A percentile compares a stretch with the other conserved stretches of the same genome.
Conservation (phyloP, 2,113 vertebrate genomes). For the Corydoras maculifer region DNA sequence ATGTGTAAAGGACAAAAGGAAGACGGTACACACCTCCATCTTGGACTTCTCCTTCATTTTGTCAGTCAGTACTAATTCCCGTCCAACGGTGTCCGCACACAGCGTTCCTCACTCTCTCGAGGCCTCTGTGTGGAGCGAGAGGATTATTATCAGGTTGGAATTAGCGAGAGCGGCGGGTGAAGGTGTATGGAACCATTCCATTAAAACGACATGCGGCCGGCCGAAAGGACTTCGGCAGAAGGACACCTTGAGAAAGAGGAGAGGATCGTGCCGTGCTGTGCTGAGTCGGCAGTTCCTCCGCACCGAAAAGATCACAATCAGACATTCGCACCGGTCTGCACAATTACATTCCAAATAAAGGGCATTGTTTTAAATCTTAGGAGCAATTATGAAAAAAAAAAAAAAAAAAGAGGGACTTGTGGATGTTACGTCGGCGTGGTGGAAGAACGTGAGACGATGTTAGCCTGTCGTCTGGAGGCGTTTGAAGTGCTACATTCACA, state of each 20-base stretch:
- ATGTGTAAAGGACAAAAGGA: too few relatives aligned
- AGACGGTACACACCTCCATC: too few relatives aligned
- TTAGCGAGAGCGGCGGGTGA: conserved; percentile 84
- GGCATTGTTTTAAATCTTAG: conserved; percentile 69
- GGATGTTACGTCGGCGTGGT: too few relatives aligned
- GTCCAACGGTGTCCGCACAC: too few relatives aligned
- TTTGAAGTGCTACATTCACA: too few relatives aligned
- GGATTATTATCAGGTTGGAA: conserved; percentile 94
- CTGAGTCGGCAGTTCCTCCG: conserved; percentile 88
- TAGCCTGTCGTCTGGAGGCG: too few relatives aligned
- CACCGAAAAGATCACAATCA: conserved; percentile 81
- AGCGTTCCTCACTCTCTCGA: neutral
- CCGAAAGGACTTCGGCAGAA: conserved; percentile 83
- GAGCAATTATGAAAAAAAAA: conserved; percentile 12
- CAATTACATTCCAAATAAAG: conserved; percentile 90
- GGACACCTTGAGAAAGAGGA: conserved; percentile 84
- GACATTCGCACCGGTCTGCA: conserved; percentile 75
- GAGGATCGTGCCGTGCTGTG: conserved; percentile 91
- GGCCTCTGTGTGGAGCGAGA: conserved; percentile 74
- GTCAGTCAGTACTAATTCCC: too few relatives aligned
- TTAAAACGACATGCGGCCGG: conserved; percentile 68
- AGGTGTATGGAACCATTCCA: conserved; percentile 88
- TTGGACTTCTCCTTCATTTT: too few relatives aligned
- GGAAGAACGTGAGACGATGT: too few relatives aligned
- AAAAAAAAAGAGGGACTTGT: neutral